phyloP scores from a whole-genome alignment of 2,888 invertebrate genomes.

The Theodoxus fluviatilis region DNA sequence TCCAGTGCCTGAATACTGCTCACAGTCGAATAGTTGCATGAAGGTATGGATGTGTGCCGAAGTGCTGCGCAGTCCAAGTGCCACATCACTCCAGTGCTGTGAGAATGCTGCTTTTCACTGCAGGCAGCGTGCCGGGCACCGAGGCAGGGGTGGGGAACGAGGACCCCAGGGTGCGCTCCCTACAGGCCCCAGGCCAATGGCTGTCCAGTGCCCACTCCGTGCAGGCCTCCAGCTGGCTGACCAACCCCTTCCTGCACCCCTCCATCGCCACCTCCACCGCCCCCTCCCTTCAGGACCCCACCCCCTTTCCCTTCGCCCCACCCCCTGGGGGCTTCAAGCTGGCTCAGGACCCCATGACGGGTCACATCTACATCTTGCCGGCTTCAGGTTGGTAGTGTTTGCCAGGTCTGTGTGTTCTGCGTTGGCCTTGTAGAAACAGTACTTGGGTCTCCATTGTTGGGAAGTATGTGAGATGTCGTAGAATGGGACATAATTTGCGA shows the following conservation, averaged over 20 bases:
- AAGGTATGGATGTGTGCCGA: too few relatives aligned
- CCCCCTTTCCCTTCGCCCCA: slow-evolving; percentile 32
- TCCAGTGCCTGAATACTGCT: too few relatives aligned
- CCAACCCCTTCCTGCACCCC: slow-evolving; percentile 40
- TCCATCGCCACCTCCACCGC: slow-evolving; percentile 30
- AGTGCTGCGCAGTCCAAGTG: too few relatives aligned
- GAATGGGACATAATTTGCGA: too few relatives aligned
- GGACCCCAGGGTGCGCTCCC: slow-evolving; percentile 31
- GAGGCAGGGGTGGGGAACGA: slow-evolving; percentile 28
- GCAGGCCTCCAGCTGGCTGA: slow-evolving; percentile 45
- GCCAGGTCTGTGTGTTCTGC: too few relatives aligned
- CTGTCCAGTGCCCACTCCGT: slow-evolving; percentile 32
- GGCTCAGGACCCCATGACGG: slow-evolving; percentile 84
- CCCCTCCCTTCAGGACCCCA: slow-evolving; percentile 36
- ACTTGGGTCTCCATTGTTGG: too few relatives aligned
- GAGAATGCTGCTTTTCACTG: background rate
- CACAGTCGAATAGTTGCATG: too few relatives aligned
- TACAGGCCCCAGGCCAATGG: slow-evolving; percentile 35
- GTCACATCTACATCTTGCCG: slow-evolving; percentile 74
- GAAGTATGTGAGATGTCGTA: too few relatives aligned
- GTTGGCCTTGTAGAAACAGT: too few relatives aligned
- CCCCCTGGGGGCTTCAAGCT: slow-evolving; percentile 76
- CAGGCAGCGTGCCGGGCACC: slow-evolving; percentile 26
- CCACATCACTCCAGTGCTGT: background rate
- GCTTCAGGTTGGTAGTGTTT: slow-evolving; percentile 30